Base-by-base conservation (phyloP, 2,888 invertebrate species). In the Archaeoteleia sp. region DNA sequence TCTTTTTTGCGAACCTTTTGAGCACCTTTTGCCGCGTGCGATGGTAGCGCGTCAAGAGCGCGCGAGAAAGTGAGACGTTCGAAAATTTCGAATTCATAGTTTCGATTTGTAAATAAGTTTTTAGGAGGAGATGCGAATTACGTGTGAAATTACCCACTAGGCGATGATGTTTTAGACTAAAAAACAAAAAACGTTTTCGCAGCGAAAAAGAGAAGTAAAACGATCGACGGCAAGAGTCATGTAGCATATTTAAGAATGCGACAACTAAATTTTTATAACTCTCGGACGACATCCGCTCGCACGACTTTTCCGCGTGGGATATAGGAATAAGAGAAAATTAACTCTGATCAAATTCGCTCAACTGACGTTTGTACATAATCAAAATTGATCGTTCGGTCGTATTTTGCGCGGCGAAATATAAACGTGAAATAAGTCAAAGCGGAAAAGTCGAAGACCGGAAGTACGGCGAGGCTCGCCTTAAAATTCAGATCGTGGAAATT, bases 401-500 rank as follows among this genome's bases (percentile, higher is more conserved):
- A 32, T 5, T 7, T 45, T 45, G 15, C 45, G 45, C 29, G 15
- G 32, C 30, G 32, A 32, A 20, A 20, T 20, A 34, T 20, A 13
- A 15, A 45, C n/a, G n/a, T n/a, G n/a, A n/a, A n/a, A n/a, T n/a
- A 30, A 32, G 10, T 17, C 12, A n/a, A 15, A 1, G 13, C 63
- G 61, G 74, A 75, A 74, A 73, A 74, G 72, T 74, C 78, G 74
- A 69, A 72, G 77, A 77, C 74, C 75, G 76, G 78, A 79, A 78
- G 78, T 74, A 68, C 72, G 73, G 77, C 74, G 75, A 74, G 75
- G 77, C 69, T 81, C 75, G 71, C 75, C 77, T 77, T 81, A 82
- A 82, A 80, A 83, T 82, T 78, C 81, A 76, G 72, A 78, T 74
- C 74, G 80, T 79, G 75, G 77, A 80, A 77, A 77, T 60, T 42